Conservation (phyloP, 2,888 invertebrate genomes). For the Odontocerum albicorne region DNA sequence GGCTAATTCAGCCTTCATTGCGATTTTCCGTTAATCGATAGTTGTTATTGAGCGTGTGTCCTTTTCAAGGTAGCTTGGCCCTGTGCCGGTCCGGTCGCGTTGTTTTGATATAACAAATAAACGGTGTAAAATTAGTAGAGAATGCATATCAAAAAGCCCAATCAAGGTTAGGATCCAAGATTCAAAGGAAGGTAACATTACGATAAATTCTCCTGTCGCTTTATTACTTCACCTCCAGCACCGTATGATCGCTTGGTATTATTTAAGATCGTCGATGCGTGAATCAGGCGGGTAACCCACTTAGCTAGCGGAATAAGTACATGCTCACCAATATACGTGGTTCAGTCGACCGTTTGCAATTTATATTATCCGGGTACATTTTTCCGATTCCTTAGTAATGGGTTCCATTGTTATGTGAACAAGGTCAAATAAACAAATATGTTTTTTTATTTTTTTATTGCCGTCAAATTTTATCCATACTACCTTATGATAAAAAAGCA, state of each 20-base stretch:
- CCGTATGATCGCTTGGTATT: constrained; percentile 26
- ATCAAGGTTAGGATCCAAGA: constrained; percentile 3
- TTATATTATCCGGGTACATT: constrained; percentile 21
- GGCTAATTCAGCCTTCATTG: too few relatives aligned
- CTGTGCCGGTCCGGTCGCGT: too few relatives aligned
- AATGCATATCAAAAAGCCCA: too few relatives aligned
- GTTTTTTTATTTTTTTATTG: too few relatives aligned
- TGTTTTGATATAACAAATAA: too few relatives aligned
- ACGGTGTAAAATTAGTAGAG: too few relatives aligned
- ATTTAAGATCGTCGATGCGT: constrained; percentile 33
- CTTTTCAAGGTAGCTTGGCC: too few relatives aligned
- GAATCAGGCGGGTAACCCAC: constrained; percentile 30
- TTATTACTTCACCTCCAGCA: constrained; percentile 15
- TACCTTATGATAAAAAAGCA: too few relatives aligned
- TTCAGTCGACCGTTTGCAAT: constrained; percentile 3
- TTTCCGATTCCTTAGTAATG: constrained; percentile 5
- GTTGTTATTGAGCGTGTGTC: too few relatives aligned
- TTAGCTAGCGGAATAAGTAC: neutral
- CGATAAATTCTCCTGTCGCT: constrained; percentile 2
- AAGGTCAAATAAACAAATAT: constrained; percentile 15
- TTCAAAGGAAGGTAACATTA: neutral
- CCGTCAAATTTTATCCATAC: too few relatives aligned
- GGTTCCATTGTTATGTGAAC: constrained; percentile 14
- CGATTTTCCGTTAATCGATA: too few relatives aligned
- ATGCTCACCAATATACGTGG: constrained; percentile 1